A percentile compares a stretch with the other conserved stretches of the same genome.
Conservation (phyloP, 2,797 vertebrate genomes). For the Nasua narica region DNA sequence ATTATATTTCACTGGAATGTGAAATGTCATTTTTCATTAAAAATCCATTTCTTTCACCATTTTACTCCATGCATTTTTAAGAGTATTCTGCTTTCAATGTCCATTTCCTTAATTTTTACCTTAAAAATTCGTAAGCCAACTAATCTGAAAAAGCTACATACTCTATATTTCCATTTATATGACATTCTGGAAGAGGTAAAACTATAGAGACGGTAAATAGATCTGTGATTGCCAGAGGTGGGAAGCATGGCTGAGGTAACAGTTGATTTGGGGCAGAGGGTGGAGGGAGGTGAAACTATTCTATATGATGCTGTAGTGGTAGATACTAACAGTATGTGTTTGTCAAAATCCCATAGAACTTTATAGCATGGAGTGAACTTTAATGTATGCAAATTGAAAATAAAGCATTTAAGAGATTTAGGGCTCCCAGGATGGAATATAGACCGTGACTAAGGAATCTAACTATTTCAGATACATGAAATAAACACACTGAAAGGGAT, state of each 20-base stretch:
- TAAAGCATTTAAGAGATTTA: neutral
- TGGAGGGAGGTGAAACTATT: neutral
- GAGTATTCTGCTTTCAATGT: neutral
- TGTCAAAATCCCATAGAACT: neutral
- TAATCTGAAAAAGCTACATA: neutral
- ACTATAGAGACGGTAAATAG: neutral
- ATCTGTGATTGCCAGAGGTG: neutral
- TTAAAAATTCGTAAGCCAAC: slow-evolving; percentile 12
- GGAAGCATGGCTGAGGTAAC: neutral
- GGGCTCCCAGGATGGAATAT: neutral
- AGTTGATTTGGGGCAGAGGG: neutral
- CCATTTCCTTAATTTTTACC: neutral
- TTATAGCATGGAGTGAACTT: neutral
- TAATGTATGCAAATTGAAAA: slow-evolving; percentile 30
- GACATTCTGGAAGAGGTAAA: neutral
- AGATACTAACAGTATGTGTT: neutral
- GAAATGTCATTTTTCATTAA: neutral
- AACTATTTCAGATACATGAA: neutral
- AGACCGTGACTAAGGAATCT: neutral
- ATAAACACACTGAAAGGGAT: neutral
- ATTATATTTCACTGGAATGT: neutral
- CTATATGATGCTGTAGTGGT: neutral
- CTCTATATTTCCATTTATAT: neutral
- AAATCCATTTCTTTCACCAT: neutral
- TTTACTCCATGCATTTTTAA: neutral